phyloP scores from a whole-genome alignment of 2,113 vertebrate species.

The Ctenodactylus gundi region DNA sequence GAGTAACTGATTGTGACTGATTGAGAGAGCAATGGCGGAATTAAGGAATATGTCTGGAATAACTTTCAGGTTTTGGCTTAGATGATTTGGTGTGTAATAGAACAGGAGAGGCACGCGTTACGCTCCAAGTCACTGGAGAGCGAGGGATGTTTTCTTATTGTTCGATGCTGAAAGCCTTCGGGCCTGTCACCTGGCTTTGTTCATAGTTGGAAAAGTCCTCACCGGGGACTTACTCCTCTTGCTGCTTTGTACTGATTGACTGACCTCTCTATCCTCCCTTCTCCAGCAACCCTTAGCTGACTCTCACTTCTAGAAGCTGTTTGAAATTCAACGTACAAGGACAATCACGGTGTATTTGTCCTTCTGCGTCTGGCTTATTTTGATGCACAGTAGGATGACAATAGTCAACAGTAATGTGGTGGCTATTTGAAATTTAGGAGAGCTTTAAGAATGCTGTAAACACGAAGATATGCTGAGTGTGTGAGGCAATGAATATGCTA shows the following conservation, averaged over 20 bases:
- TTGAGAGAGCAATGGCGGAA: neutral
- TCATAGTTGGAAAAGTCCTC: neutral
- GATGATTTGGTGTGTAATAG: neutral
- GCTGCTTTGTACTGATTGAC: neutral
- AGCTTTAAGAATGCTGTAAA: neutral
- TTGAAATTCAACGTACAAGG: neutral
- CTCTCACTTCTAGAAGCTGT: too few species aligned
- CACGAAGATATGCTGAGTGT: neutral
- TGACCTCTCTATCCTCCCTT: neutral
- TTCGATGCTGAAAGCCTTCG: neutral
- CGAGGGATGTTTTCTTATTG: neutral
- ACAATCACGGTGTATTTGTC: neutral
- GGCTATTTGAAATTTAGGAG: neutral
- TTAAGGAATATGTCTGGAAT: neutral
- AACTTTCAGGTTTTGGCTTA: neutral
- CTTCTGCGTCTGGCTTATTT: neutral
- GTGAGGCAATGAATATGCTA: neutral
- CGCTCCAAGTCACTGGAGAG: neutral
- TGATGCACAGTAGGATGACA: neutral
- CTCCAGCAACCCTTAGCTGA: neutral
- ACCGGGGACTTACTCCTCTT: neutral
- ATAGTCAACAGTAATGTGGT: neutral
- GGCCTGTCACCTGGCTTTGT: neutral
- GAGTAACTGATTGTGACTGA: neutral
- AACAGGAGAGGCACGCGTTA: neutral